A percentile compares a stretch with the other conserved stretches of the same genome.
Conservation (phyloP, 2,113 vertebrate genomes). For the Rhagologus leucostigma region DNA sequence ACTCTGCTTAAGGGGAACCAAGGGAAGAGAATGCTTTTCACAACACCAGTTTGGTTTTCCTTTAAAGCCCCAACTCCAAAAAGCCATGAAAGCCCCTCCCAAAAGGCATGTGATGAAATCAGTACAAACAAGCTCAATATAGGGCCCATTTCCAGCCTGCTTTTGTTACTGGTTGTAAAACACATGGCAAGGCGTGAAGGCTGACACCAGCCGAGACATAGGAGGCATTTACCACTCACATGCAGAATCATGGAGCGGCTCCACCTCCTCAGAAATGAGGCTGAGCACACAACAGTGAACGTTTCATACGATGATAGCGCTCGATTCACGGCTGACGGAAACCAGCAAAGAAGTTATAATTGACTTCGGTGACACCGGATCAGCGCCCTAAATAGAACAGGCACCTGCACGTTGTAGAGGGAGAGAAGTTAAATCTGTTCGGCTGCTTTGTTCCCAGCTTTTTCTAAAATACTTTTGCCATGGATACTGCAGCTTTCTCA, state of each 20-base stretch:
- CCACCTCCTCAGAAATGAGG: not conserved
- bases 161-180: slow-evolving; percentile 3
- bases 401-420: not conserved
- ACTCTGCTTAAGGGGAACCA: not conserved
- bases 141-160: not conserved
- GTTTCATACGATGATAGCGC: not conserved
- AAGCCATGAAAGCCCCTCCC: not conserved
- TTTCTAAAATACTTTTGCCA: slow-evolving; percentile 15
- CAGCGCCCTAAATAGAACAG: not conserved
- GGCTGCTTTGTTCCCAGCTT: not conserved
- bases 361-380: not conserved
- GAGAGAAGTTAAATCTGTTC: not conserved
- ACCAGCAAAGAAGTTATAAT: not conserved
- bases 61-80: not conserved
- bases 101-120: not conserved
- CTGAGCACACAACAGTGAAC: not conserved
- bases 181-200: not conserved
- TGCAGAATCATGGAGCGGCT: not conserved
- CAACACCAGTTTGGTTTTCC: not conserved
- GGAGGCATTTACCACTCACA: not conserved
- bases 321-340: not conserved
- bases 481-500: slow-evolving; percentile 24
- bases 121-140: not conserved
- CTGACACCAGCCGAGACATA: not conserved
- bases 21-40: not conserved